Evolutionary conservation across 2,888 invertebrate genomes (phyloP).

Genomic region (Ctena decussata): DNA sequence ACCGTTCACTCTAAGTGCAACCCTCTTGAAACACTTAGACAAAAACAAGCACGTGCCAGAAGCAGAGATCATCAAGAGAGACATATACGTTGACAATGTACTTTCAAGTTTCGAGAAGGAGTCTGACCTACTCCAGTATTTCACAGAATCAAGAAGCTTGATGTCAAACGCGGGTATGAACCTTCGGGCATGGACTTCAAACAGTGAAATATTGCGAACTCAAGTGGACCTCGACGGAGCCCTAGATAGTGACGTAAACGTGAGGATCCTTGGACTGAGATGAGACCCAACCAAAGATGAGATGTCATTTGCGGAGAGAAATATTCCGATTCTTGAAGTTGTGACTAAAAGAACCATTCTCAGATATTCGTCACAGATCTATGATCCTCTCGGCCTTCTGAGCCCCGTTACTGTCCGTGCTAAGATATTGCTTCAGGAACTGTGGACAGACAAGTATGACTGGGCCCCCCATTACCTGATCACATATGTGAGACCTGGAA

Average conservation of each 20-base stretch:
- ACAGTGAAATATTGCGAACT: neutral
- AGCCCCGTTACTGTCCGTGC: no score
- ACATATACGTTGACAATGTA: constrained; percentile 56
- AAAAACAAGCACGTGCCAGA: neutral
- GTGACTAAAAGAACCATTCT: no score
- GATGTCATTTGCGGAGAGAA: neutral
- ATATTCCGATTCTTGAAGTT: neutral
- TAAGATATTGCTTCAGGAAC: neutral
- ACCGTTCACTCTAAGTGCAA: constrained; percentile 45
- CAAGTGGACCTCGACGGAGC: constrained; percentile 19
- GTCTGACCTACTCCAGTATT: constrained; percentile 11
- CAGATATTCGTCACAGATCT: no score
- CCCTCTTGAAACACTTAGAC: constrained; percentile 27
- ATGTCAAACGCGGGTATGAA: constrained; percentile 13
- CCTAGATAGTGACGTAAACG: neutral
- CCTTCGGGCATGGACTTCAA: neutral
- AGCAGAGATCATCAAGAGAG: neutral
- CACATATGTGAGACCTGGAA: neutral
- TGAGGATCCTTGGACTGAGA: constrained; percentile 47
- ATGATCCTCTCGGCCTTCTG: no score
- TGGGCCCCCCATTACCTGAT: no score
- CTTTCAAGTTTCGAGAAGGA: constrained; percentile 36
- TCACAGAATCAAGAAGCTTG: constrained; percentile 15
- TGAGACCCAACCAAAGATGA: constrained; percentile 41
- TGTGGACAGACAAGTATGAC: no score